A percentile compares a stretch with the other conserved stretches of the same genome.
Conservation (phyloP, 1,140 invertebrate genomes). For the Armadillidium nasatum region DNA sequence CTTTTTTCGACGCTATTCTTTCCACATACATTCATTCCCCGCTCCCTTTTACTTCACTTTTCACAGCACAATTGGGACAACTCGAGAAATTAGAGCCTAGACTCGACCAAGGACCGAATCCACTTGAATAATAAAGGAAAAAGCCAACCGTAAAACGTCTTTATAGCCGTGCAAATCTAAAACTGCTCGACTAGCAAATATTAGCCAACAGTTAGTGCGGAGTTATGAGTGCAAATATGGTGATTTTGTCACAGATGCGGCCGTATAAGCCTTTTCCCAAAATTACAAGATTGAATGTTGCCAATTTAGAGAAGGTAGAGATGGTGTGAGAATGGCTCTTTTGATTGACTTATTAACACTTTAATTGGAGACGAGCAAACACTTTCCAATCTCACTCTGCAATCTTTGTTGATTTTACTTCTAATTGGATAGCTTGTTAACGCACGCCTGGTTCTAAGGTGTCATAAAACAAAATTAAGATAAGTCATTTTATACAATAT, state of each 20-base stretch:
- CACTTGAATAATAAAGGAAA: slow-evolving; percentile 13
- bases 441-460: background rate
- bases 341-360: slow-evolving; percentile 12
- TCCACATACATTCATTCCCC: background rate
- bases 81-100: slow-evolving; percentile 4
- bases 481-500: background rate
- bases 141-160: slow-evolving; percentile 1
- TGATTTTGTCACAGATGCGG: slow-evolving; percentile 2
- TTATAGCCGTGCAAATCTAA: slow-evolving; percentile 1
- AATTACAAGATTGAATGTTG: background rate
- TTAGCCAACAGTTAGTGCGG: slow-evolving; percentile 3
- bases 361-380: slow-evolving; percentile 4
- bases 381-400: background rate
- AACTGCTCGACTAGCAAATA: slow-evolving; percentile 7
- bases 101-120: background rate
- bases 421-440: slow-evolving; percentile 10
- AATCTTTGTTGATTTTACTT: slow-evolving; percentile 11
- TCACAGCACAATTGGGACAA: slow-evolving; percentile 3
- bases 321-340: background rate
- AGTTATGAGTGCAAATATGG: slow-evolving; percentile 7
- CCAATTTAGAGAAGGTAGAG: background rate
- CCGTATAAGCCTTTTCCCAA: background rate
- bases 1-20: background rate
- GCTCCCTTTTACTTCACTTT: background rate
- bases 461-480: slow-evolving; percentile 6